phyloP scores from a whole-genome alignment of 2,113 vertebrate species.

The Pongo pygmaeus region DNA sequence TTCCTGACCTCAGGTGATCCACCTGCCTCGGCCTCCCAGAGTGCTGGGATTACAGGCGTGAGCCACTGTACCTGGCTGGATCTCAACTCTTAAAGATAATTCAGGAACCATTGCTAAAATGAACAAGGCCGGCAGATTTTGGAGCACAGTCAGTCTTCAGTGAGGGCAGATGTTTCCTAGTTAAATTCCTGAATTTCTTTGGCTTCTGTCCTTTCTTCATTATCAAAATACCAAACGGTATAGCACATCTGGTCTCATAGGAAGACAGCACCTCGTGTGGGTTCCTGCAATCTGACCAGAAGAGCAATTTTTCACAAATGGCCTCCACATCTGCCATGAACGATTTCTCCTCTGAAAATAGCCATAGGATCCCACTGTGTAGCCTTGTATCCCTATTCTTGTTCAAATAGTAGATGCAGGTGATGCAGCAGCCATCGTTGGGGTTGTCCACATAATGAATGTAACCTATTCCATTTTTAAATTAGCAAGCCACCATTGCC shows the following conservation, averaged over 20 bases:
- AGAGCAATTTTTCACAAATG: constrained; percentile 93
- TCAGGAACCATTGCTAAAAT: constrained; percentile 51
- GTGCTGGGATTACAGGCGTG: too few species aligned
- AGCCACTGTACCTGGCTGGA: constrained; percentile 32
- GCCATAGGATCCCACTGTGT: constrained; percentile 91
- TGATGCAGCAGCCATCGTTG: constrained; percentile 89
- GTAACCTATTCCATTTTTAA: constrained; percentile 91
- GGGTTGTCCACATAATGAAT: constrained; percentile 92
- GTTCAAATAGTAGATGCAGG: constrained; percentile 93
- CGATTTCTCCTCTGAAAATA: constrained; percentile 92
- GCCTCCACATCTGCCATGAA: constrained; percentile 92
- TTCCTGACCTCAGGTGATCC: too few species aligned
- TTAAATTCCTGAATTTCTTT: constrained; percentile 93
- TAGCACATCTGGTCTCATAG: constrained; percentile 83
- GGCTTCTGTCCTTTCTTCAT: constrained; percentile 94
- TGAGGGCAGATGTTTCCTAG: constrained; percentile 83
- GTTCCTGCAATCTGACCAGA: constrained; percentile 96
- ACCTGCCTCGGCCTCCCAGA: too few species aligned
- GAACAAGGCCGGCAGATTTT: constrained; percentile 31
- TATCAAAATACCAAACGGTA: constrained; percentile 79
- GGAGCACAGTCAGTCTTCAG: constrained; percentile 78
- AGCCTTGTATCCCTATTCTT: constrained; percentile 93
- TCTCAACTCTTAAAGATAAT: constrained; percentile 74
- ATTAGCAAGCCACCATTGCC: constrained; percentile 93
- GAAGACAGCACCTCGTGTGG: constrained; percentile 95